These are phyloP conservation scores for Eubucco bourcierii DNA, from an alignment of 2,113 vertebrate species.

Conservation along the genomic window DNA sequence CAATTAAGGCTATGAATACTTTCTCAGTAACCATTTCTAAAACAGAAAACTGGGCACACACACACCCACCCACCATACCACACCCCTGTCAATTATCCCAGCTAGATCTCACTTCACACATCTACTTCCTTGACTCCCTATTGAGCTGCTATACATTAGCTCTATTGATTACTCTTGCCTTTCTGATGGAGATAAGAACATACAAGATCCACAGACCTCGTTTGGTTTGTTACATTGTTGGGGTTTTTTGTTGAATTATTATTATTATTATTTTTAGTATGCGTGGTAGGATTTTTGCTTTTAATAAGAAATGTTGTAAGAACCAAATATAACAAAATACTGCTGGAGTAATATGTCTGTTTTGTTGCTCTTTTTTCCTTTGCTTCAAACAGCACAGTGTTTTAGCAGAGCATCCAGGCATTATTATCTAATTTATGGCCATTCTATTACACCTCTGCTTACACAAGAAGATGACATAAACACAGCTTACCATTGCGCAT, in stretches of 20 bases:
- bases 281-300: not conserved
- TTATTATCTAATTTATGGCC: not conserved
- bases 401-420: not conserved
- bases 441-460: not conserved
- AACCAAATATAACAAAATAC: not conserved
- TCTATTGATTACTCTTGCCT: not conserved
- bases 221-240: not conserved
- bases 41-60: not conserved
- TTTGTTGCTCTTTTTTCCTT: not conserved
- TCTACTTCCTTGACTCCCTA: not conserved
- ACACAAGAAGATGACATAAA: not conserved
- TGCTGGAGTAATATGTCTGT: not conserved
- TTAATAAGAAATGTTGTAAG: not conserved
- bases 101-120: not conserved
- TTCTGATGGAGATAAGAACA: not conserved
- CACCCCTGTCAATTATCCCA: not conserved
- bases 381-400: not conserved
- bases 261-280: not conserved
- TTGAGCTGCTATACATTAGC: not conserved
- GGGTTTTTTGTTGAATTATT: no score
- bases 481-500: accelerated
- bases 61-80: not conserved
- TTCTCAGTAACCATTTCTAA: not conserved
- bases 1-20: not conserved
- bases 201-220: not conserved